Conservation (phyloP, 2,888 invertebrate species). For the Bibio marci region DNA sequence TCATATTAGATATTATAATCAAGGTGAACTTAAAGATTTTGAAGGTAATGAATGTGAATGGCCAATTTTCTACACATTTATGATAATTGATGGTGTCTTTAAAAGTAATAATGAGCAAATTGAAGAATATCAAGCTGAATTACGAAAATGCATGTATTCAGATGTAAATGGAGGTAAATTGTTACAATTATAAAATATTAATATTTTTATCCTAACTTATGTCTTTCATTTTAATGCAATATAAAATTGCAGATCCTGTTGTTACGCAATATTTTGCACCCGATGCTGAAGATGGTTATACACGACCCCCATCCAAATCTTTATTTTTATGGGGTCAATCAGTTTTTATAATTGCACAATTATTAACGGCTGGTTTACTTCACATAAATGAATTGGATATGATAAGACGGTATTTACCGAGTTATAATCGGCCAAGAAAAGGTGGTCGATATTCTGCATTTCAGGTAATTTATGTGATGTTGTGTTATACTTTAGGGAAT, state of each 20-base stretch:
- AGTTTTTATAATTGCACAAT: conserved; percentile 81
- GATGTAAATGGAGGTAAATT: conserved; percentile 59
- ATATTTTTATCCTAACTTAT: neutral
- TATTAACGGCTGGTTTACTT: conserved; percentile 74
- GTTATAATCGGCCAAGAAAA: conserved; percentile 82
- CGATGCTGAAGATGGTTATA: conserved; percentile 27
- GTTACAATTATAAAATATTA: neutral
- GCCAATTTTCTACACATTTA: conserved; percentile 89
- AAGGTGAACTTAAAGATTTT: conserved; percentile 88
- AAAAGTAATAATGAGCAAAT: conserved; percentile 75
- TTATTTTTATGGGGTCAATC: conserved; percentile 92
- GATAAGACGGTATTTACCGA: conserved; percentile 84
- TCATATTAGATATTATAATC: conserved; percentile 52
- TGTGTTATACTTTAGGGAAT: no score
- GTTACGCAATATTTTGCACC: conserved; percentile 76
- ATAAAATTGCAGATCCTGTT: conserved; percentile 47
- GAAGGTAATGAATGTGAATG: conserved; percentile 95
- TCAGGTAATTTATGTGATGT: conserved; percentile 45
- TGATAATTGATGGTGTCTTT: conserved; percentile 93
- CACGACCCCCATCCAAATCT: conserved; percentile 31
- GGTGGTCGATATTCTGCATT: conserved; percentile 93
- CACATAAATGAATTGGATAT: conserved; percentile 94
- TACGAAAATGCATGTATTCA: conserved; percentile 64
- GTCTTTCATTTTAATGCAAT: no score
- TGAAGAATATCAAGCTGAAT: conserved; percentile 74